These are phyloP conservation scores for Anguilla rostrata DNA, from an alignment of 2,113 vertebrate species.

Conservation along the genomic window DNA sequence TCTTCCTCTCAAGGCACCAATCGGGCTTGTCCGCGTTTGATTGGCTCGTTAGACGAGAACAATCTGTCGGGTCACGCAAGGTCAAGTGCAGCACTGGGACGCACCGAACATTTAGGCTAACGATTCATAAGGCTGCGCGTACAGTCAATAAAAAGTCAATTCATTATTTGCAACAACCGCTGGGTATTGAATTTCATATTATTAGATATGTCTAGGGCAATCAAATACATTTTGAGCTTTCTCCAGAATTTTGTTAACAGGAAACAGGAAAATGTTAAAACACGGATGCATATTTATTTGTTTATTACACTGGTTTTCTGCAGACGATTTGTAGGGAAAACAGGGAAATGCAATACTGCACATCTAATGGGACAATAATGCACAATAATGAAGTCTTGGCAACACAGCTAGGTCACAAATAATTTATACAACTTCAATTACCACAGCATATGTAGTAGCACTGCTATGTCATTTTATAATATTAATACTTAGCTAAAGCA, in stretches of 20 bases:
- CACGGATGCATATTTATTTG: too few relatives aligned
- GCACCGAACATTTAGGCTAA: not conserved
- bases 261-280: too few relatives aligned
- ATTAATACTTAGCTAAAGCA: not conserved
- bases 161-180: not conserved
- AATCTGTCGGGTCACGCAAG: not conserved
- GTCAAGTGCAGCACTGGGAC: not conserved
- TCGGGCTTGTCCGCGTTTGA: conserved; percentile 54
- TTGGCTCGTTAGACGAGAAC: not conserved
- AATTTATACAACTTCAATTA: not conserved
- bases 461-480: not conserved
- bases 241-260: too few relatives aligned
- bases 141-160: not conserved
- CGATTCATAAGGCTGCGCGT: not conserved
- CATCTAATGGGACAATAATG: not conserved
- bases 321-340: too few relatives aligned
- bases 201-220: not conserved
- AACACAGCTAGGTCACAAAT: not conserved
- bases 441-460: not conserved
- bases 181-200: not conserved
- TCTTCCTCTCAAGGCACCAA: conserved; percentile 50
- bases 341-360: too few relatives aligned
- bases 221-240: not conserved
- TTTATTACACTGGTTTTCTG: too few relatives aligned
- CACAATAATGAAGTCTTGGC: not conserved